phyloP scores from a whole-genome alignment of 2,888 invertebrate genomes.

The Cyaniris semiargus region DNA sequence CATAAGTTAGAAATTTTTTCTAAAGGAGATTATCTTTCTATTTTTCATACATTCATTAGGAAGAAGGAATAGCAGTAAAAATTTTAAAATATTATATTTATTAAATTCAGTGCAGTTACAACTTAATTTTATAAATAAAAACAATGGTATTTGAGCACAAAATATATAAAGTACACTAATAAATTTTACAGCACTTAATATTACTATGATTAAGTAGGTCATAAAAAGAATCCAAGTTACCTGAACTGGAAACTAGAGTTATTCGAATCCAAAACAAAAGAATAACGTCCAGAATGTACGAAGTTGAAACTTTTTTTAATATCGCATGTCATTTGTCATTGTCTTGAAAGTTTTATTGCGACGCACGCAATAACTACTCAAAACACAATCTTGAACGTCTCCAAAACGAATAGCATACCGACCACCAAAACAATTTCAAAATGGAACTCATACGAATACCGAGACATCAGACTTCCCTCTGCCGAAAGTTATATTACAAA shows the following conservation, averaged over 20 bases:
- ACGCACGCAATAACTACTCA: slow-evolving; percentile 61
- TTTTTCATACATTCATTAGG: no score
- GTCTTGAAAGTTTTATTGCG: slow-evolving; percentile 75
- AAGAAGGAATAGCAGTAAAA: no score
- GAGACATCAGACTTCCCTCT: slow-evolving; percentile 72
- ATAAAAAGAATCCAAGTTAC: not conserved
- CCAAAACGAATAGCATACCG: slow-evolving; percentile 59
- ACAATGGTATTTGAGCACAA: no score
- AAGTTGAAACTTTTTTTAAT: slow-evolving; percentile 38
- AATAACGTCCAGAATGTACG: not conserved
- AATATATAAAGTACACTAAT: not conserved
- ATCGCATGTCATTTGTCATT: slow-evolving; percentile 71
- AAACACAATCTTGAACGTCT: slow-evolving; percentile 60
- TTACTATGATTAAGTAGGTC: not conserved
- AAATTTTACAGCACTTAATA: not conserved
- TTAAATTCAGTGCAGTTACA: no score
- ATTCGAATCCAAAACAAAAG: slow-evolving; percentile 27
- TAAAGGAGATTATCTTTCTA: no score
- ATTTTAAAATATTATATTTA: no score
- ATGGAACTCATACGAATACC: slow-evolving; percentile 72
- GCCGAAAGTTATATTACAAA: slow-evolving; percentile 73
- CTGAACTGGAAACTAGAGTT: not conserved
- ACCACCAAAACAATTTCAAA: slow-evolving; percentile 71
- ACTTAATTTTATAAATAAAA: no score
- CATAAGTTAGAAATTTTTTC: no score